These are phyloP conservation scores for Coecobrya sp. DNA, from an alignment of 2,888 invertebrate species.

Conservation along the genomic window DNA sequence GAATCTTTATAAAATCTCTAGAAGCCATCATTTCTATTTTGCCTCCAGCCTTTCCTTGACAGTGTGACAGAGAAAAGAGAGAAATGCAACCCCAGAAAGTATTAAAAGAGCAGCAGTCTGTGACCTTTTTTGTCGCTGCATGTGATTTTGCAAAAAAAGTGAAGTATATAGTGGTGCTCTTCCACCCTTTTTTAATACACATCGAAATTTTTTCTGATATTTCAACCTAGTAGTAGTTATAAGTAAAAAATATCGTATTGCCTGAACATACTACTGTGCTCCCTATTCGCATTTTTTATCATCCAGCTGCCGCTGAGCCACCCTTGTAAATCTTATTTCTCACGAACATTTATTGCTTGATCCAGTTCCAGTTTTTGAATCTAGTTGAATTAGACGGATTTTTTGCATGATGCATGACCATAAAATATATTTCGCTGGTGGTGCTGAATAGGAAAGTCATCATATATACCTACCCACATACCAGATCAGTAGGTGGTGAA, in stretches of 20 bases:
- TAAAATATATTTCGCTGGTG: neutral
- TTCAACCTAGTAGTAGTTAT: neutral
- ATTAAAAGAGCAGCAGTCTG: neutral
- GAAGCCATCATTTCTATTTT: neutral
- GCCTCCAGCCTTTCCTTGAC: neutral
- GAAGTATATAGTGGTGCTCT: neutral
- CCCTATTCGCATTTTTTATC: conserved; percentile 47
- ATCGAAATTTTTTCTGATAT: neutral
- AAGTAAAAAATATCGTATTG: neutral
- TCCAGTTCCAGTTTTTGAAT: conserved; percentile 73
- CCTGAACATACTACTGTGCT: neutral
- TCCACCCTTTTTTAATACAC: conserved; percentile 1
- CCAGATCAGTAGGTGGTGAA: neutral
- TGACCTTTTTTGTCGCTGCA: neutral
- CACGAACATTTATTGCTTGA: conserved; percentile 73
- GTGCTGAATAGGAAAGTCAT: conserved; percentile 6
- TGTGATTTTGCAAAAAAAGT: neutral
- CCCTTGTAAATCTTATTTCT: conserved; percentile 72
- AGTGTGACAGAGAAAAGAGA: conserved; percentile 12
- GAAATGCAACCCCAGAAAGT: conserved; percentile 8
- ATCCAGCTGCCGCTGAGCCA: conserved; percentile 55
- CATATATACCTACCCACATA: neutral
- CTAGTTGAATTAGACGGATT: conserved; percentile 60
- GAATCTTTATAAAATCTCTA: neutral
- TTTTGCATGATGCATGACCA: conserved; percentile 54